phyloP scores from a whole-genome alignment of 1,140 invertebrate genomes.

The Pristionchus pacificus region DNA sequence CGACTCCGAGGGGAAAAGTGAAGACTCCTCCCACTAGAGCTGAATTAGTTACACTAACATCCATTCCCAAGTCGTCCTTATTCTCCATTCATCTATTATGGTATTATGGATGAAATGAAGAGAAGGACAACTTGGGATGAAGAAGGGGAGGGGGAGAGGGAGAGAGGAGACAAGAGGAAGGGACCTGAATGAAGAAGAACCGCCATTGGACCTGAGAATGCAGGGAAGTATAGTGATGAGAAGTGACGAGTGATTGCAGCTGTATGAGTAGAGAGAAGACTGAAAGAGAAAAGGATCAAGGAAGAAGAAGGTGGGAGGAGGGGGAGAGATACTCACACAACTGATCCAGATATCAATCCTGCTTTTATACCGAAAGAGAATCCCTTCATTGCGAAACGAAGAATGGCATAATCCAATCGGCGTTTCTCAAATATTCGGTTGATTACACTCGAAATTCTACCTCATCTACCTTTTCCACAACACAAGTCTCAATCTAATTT shows the following conservation, averaged over 20 bases:
- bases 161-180: neutral
- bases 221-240: slow-evolving; percentile 24
- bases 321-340: no score
- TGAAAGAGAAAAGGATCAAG: slow-evolving; percentile 7
- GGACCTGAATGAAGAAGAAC: slow-evolving; percentile 27
- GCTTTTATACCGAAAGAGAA: slow-evolving; percentile 17
- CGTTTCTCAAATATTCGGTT: slow-evolving; percentile 6
- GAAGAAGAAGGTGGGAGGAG: no score
- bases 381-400: slow-evolving; percentile 24
- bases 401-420: slow-evolving; percentile 25
- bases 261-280: slow-evolving; percentile 13
- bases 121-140: no score
- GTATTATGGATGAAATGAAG: no score
- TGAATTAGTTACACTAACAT: no score
- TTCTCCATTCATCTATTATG: no score
- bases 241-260: slow-evolving; percentile 22
- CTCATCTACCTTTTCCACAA: no score
- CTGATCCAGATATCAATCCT: slow-evolving; percentile 15
- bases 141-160: no score
- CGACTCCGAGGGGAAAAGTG: slow-evolving; percentile 22
- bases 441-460: neutral
- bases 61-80: no score
- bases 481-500: no score
- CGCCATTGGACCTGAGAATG: slow-evolving; percentile 27
- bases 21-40: slow-evolving; percentile 21